Evolutionary conservation across 64 coral and sea anemone species (phyloP).

Genomic region (Pocillopora damicornis): DNA sequence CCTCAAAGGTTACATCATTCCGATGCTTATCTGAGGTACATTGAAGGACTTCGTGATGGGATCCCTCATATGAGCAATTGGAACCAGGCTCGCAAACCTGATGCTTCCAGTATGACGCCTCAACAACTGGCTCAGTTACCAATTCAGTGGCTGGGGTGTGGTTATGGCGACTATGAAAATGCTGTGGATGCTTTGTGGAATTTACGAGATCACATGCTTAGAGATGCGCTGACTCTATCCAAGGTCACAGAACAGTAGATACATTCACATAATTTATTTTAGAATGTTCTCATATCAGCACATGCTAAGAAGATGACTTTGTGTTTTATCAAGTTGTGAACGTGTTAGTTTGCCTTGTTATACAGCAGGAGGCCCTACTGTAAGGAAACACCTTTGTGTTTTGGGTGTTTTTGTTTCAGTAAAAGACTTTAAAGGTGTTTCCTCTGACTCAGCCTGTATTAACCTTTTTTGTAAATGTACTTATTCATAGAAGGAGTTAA

Average conservation of each 20-base stretch:
- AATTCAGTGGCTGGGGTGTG: conserved; percentile 85
- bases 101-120: conserved; percentile 64
- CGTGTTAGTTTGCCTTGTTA: no score
- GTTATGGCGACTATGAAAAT: conserved; percentile 84
- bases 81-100: conserved; percentile 88
- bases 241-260: conserved; percentile 24
- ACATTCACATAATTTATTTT: background rate
- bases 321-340: no score
- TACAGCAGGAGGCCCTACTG: no score
- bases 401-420: no score
- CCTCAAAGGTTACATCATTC: conserved; percentile 92
- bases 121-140: conserved; percentile 93
- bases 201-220: conserved; percentile 93
- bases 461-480: no score
- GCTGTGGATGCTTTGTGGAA: conserved; percentile 94
- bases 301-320: no score
- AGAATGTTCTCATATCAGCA: background rate
- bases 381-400: no score
- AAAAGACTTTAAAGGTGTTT: no score
- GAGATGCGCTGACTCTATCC: conserved; percentile 81
- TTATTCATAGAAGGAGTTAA: no score
- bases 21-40: conserved; percentile 96
- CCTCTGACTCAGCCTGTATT: no score
- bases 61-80: conserved; percentile 98
- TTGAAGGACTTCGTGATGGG: conserved; percentile 96